Evolutionary conservation across 2,797 vertebrate genomes (phyloP).

Genomic region (Eulemur coronatus): DNA sequence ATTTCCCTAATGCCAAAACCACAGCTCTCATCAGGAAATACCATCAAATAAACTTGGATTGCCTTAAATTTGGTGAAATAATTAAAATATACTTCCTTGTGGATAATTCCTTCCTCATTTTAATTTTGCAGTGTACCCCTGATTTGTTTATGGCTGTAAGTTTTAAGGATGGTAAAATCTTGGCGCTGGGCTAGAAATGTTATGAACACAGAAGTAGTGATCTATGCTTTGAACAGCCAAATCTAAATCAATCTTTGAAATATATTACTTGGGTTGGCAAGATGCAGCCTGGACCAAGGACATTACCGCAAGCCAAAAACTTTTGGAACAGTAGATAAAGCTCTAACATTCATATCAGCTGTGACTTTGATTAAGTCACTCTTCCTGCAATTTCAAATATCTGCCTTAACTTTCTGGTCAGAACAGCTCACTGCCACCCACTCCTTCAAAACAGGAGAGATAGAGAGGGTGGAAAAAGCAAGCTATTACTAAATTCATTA

Average conservation of each 20-base stretch:
- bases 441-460: background rate
- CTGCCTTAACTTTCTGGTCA: conserved; percentile 8
- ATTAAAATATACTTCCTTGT: background rate
- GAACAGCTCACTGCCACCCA: background rate
- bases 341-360: conserved; percentile 54
- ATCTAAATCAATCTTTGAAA: conserved; percentile 69
- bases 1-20: background rate
- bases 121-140: background rate
- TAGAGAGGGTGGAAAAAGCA: background rate
- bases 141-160: conserved; percentile 40
- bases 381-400: conserved; percentile 20
- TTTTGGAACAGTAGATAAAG: conserved; percentile 50
- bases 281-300: conserved; percentile 49
- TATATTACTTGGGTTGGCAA: conserved; percentile 65
- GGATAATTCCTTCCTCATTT: conserved; percentile 1
- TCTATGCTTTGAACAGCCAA: conserved; percentile 49
- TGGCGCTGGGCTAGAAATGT: conserved; percentile 40
- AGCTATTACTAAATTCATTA: background rate
- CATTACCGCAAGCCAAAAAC: conserved; percentile 44
- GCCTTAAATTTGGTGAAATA: conserved; percentile 19
- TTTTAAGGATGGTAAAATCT: conserved; percentile 40
- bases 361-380: conserved; percentile 57
- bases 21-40: background rate
- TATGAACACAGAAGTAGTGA: conserved; percentile 24
- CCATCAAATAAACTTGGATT: background rate